These are phyloP conservation scores for Zoanthus solanderi DNA, from an alignment of 92 coral and sea anemone genomes.

Conservation along the genomic window DNA sequence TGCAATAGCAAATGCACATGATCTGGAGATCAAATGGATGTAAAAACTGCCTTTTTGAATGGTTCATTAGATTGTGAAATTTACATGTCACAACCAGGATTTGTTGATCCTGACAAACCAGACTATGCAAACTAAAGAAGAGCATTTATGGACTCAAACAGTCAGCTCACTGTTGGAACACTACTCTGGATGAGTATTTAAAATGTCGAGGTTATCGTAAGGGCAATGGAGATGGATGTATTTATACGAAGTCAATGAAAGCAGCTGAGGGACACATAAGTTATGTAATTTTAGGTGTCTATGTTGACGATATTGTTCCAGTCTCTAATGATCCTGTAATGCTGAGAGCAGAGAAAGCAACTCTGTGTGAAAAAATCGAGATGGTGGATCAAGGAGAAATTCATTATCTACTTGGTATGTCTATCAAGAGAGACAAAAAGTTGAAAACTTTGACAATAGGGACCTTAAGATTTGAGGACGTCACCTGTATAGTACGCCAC, in stretches of 20 bases:
- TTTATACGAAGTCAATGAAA: slow-evolving; percentile 55
- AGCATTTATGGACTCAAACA: slow-evolving; percentile 67
- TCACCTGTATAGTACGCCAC: too few relatives aligned
- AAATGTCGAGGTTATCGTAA: slow-evolving; percentile 57
- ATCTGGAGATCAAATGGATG: slow-evolving; percentile 73
- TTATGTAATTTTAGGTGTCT: slow-evolving; percentile 64
- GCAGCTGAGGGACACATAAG: slow-evolving; percentile 64
- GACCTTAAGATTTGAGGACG: too few relatives aligned
- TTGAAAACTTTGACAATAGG: slow-evolving; percentile 61
- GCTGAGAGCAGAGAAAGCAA: slow-evolving; percentile 74
- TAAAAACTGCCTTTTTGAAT: slow-evolving; percentile 71
- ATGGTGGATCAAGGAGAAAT: slow-evolving; percentile 71
- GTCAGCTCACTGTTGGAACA: slow-evolving; percentile 71
- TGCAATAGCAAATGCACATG: slow-evolving; percentile 69
- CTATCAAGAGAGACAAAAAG: slow-evolving; percentile 67
- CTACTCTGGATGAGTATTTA: slow-evolving; percentile 65
- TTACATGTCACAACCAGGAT: slow-evolving; percentile 75
- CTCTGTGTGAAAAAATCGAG: slow-evolving; percentile 53
- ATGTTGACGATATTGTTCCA: slow-evolving; percentile 64
- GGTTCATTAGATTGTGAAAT: slow-evolving; percentile 70
- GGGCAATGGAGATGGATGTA: slow-evolving; percentile 68
- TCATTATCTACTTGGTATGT: slow-evolving; percentile 71
- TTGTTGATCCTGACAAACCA: slow-evolving; percentile 74
- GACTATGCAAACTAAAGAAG: slow-evolving; percentile 65
- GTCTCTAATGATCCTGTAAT: slow-evolving; percentile 54